phyloP scores from a whole-genome alignment of 2,113 vertebrate genomes.

The Oryzias javanicus region DNA sequence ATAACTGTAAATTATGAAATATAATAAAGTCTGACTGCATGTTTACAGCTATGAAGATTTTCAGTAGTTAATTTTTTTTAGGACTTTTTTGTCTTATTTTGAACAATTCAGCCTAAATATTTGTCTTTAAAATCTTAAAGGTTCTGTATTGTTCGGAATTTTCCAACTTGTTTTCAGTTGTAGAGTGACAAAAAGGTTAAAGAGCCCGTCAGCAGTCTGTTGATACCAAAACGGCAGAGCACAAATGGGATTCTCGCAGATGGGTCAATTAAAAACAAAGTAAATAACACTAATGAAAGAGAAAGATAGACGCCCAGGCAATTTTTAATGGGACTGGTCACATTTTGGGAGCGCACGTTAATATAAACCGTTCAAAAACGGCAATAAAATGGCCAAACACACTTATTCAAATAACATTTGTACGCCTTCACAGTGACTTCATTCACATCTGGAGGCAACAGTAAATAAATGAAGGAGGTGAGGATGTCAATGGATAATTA shows the following conservation, averaged over 20 bases:
- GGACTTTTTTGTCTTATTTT: too few species aligned
- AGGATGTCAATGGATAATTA: constrained; percentile 66
- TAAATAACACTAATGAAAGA: constrained; percentile 1
- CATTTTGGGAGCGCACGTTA: background rate
- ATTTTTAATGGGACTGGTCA: background rate
- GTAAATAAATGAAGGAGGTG: constrained; percentile 45
- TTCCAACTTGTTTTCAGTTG: background rate
- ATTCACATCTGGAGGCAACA: constrained; percentile 38
- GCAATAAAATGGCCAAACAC: constrained; percentile 17
- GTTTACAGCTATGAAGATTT: too few species aligned
- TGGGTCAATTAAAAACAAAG: constrained; percentile 25
- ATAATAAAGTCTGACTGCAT: too few species aligned
- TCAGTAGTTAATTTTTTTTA: too few species aligned
- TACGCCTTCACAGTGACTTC: constrained; percentile 39
- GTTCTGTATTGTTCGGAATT: background rate
- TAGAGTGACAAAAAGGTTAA: constrained; percentile 6
- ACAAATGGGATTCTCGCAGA: constrained; percentile 15
- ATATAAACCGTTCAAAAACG: constrained; percentile 5
- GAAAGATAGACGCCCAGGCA: constrained; percentile 2
- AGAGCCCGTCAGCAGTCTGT: constrained; percentile 4
- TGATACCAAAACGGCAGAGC: constrained; percentile 3
- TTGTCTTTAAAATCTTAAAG: background rate
- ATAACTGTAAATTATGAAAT: too few species aligned
- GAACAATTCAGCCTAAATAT: too few species aligned
- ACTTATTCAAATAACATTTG: constrained; percentile 32